These are phyloP conservation scores for Morone saxatilis DNA, from an alignment of 2,113 vertebrate genomes.

Conservation along the genomic window DNA sequence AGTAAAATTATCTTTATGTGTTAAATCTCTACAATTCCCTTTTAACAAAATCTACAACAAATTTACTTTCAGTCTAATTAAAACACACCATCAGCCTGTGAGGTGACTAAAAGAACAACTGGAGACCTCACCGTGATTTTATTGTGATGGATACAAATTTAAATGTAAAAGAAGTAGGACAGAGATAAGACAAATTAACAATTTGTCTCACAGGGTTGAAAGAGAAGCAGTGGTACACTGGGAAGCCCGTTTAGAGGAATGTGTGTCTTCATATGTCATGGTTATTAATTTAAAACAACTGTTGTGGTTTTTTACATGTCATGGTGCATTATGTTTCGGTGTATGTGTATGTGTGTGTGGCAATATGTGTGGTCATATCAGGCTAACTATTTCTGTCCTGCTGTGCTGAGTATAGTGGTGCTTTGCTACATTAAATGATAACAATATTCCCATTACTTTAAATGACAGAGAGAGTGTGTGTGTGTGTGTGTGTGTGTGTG, in stretches of 20 bases:
- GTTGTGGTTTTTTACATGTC: not conserved
- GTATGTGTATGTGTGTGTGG: not conserved
- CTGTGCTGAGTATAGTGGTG: not conserved
- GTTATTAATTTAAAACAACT: slow-evolving; percentile 4
- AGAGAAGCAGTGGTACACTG: not conserved
- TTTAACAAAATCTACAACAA: not conserved
- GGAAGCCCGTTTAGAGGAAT: slow-evolving; percentile 2
- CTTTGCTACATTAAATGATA: slow-evolving; percentile 12
- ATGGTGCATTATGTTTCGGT: slow-evolving; percentile 1
- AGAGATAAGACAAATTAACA: not conserved
- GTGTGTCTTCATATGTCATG: slow-evolving; percentile 3
- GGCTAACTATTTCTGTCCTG: not conserved
- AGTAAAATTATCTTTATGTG: not conserved
- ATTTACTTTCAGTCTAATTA: not conserved
- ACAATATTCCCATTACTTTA: slow-evolving; percentile 14
- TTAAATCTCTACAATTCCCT: not conserved
- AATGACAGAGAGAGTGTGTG: not conserved
- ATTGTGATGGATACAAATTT: not conserved
- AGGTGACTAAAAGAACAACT: not conserved
- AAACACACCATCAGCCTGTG: not conserved
- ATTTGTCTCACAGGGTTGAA: not conserved
- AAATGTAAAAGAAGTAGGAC: slow-evolving; percentile 5
- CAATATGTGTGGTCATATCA: not conserved
- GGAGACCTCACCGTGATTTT: not conserved
- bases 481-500: slow-evolving; percentile 5